These are phyloP conservation scores for Pholis gunnellus DNA, from an alignment of 2,113 vertebrate genomes.

Conservation along the genomic window DNA sequence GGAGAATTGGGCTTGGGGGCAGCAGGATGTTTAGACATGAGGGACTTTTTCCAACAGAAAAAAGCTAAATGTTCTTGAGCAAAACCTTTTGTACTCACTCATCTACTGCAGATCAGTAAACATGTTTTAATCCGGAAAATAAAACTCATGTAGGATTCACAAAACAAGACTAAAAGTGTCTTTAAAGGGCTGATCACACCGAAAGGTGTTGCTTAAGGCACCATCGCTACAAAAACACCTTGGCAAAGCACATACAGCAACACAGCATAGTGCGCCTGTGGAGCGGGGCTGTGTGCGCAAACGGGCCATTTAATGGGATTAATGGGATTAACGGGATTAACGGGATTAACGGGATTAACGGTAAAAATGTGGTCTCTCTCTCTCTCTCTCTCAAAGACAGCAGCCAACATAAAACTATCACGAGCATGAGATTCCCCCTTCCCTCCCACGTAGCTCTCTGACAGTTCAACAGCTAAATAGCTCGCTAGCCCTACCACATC, in stretches of 20 bases:
- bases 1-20: constrained; percentile 12
- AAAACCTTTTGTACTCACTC: not conserved
- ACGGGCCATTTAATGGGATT: not conserved
- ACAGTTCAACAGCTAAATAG: not conserved
- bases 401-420: not conserved
- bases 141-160: not conserved
- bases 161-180: not conserved
- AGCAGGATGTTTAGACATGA: constrained; percentile 28
- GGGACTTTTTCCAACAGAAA: constrained; percentile 7
- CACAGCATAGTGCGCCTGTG: not conserved
- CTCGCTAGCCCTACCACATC: not conserved
- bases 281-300: not conserved
- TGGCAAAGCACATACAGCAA: not conserved
- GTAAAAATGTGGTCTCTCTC: not conserved
- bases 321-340: not conserved
- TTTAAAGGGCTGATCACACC: not conserved
- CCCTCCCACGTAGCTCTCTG: not conserved
- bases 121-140: not conserved
- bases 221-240: not conserved
- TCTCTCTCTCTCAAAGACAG: not conserved
- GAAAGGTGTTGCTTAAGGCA: too few relatives aligned
- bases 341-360: not conserved
- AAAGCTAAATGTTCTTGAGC: not conserved
- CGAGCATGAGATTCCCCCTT: not conserved
- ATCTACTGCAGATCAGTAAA: not conserved